Evolutionary conservation across 2,113 vertebrate species (phyloP), one percentile per base, ranked within the genome.

Genomic region (Nanorana parkeri): DNA sequence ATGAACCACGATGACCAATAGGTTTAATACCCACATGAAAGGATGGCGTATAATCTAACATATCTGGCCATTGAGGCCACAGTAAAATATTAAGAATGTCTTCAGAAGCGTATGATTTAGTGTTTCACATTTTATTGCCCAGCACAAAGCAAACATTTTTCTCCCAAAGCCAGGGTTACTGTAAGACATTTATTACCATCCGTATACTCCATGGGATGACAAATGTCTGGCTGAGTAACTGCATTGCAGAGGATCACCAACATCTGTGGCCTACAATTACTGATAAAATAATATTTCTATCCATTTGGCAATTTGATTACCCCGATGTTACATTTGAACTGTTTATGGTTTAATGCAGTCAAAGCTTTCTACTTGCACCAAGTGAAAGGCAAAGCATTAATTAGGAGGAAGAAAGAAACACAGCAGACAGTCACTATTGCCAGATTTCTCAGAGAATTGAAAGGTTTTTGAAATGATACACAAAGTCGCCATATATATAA

Each of bases 171-270:
- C 28, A 56, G 80, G 51, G 47, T 81, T 72, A 56, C 69, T 66
- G 80, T 32, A 81, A 81, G 56, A 81, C 61, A 66, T 74, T 81
- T 73, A 74, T 41, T 32, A 81, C 47, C 41, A 51, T 81, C 19
- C 47, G n/a, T 81, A 32, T 56, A 66, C 28, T 65, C n/a, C 13
- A 28, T 26, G 32, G 51, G 55, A 80, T 64, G 68, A 72, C 67
- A 73, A 72, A 81, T 73, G 68, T 28, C 78, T 69, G 52, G 55
- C 67, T n/a, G 61, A 47, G 80, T 55, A 24, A 67, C 60, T 56
- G 69, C 80, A 81, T 66, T 81, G 69, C 71, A 74, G 69, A 69
- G 78, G 55, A 67, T 36, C 47, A 65, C 20, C 80, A 74, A 28
- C 69, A 67, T 80, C 78, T 71, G 36, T 58, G 66, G 69, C 51